These are phyloP conservation scores for Mastigias papua DNA, from an alignment of 30 jellyfish, hydroid and myxozoan genomes.

Conservation along the genomic window DNA sequence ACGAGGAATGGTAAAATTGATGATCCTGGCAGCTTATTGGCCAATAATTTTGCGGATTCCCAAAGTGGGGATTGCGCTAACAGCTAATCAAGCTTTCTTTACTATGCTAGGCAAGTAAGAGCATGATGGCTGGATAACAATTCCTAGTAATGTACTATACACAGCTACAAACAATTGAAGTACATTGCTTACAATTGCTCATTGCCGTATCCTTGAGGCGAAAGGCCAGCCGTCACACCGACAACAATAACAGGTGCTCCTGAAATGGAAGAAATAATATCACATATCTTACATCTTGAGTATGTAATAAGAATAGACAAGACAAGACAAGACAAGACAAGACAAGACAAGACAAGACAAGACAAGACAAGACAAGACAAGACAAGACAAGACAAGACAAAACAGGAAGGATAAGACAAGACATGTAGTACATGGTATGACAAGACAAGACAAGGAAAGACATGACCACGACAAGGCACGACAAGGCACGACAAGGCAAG, in stretches of 20 bases:
- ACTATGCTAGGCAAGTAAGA: too few species aligned
- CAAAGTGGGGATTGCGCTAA: too few species aligned
- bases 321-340: background rate
- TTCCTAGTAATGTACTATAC: background rate
- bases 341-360: background rate
- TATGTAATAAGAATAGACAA: background rate
- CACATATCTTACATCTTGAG: too few species aligned
- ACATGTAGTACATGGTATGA: background rate
- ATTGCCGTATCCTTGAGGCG: slow-evolving; percentile 96
- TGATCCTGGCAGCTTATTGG: too few species aligned
- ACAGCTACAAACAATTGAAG: background rate
- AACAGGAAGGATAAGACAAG: background rate
- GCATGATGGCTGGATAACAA: too few species aligned
- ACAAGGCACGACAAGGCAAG: too few species aligned
- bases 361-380: background rate
- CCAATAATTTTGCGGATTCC: too few species aligned
- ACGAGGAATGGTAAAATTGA: too few species aligned
- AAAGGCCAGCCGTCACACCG: slow-evolving; percentile 96
- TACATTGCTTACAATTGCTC: slow-evolving; percentile 80
- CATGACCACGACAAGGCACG: too few species aligned
- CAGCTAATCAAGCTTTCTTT: too few species aligned
- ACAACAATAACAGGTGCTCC: slow-evolving; percentile 97
- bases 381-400: background rate
- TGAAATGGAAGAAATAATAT: background rate
- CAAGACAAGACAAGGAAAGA: background rate